These are phyloP conservation scores for Lophotriccus pileatus DNA, from an alignment of 2,797 vertebrate species.

Conservation along the genomic window DNA sequence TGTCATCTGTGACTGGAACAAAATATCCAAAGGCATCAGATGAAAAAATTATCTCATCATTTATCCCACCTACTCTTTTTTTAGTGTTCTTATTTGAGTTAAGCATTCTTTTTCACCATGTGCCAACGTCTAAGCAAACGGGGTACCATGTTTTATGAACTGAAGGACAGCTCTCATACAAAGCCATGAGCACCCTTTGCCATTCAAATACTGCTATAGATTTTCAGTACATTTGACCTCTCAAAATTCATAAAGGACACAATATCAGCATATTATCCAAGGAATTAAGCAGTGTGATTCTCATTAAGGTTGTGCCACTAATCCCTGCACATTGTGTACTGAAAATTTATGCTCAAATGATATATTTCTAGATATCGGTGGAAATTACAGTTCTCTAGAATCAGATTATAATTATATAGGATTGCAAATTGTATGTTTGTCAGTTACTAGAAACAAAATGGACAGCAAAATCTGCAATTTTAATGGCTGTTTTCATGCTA, in stretches of 20 bases:
- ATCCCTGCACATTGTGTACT: background rate
- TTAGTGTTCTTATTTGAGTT: background rate
- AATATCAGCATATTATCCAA: background rate
- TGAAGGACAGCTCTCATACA: background rate
- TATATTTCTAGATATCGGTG: background rate
- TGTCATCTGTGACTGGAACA: background rate
- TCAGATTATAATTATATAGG: constrained; percentile 29
- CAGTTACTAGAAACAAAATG: constrained; percentile 16
- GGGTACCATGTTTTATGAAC: background rate
- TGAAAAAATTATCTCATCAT: background rate
- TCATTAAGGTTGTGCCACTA: background rate
- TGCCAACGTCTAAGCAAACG: background rate
- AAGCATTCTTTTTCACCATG: background rate
- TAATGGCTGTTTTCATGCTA: constrained; percentile 10
- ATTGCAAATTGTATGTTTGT: constrained; percentile 16
- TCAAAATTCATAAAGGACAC: background rate
- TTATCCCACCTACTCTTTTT: background rate
- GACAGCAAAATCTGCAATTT: constrained; percentile 36
- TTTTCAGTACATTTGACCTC: background rate
- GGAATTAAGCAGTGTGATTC: background rate
- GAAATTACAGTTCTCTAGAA: constrained; percentile 13
- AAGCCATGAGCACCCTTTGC: background rate
- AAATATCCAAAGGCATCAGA: background rate
- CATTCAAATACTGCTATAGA: background rate
- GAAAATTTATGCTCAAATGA: background rate